Evolutionary conservation across 2,797 vertebrate species (phyloP).

Genomic region (Allobates femoralis): DNA sequence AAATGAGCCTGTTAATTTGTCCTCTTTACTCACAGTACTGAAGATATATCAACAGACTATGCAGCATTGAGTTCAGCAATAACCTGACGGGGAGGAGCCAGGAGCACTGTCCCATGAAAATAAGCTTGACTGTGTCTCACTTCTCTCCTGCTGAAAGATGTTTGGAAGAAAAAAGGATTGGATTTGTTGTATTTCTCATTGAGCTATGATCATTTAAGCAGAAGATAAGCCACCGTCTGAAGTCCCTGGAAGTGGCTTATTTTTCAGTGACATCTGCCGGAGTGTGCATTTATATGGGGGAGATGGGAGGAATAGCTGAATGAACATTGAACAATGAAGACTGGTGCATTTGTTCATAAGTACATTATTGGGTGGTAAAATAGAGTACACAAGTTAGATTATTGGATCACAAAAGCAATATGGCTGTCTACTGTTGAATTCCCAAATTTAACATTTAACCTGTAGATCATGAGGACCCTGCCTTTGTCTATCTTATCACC

Average conservation of each 20-base stretch:
- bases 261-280: not conserved
- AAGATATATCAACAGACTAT: too few relatives aligned
- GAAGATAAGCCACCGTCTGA: not conserved
- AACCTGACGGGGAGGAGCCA: too few relatives aligned
- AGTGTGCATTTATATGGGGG: not conserved
- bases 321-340: not conserved
- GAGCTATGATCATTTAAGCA: not conserved
- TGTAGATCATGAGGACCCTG: not conserved
- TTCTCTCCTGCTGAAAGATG: not conserved
- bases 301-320: not conserved
- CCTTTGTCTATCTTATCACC: too few relatives aligned
- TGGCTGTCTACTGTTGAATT: not conserved
- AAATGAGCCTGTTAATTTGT: too few relatives aligned
- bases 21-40: too few relatives aligned
- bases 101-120: too few relatives aligned
- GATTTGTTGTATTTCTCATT: not conserved
- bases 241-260: not conserved
- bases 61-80: too few relatives aligned
- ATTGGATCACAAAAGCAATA: not conserved
- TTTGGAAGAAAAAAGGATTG: not conserved
- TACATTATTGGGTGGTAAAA: not conserved
- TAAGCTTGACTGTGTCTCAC: too few relatives aligned
- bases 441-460: not conserved
- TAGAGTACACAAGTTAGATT: not conserved
- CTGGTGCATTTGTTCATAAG: too few relatives aligned